Percentiles rank a stretch among this genome's conserved stretches.
Conservation (phyloP, 2,797 vertebrate species). For the Orientallactaga sibirica region DNA sequence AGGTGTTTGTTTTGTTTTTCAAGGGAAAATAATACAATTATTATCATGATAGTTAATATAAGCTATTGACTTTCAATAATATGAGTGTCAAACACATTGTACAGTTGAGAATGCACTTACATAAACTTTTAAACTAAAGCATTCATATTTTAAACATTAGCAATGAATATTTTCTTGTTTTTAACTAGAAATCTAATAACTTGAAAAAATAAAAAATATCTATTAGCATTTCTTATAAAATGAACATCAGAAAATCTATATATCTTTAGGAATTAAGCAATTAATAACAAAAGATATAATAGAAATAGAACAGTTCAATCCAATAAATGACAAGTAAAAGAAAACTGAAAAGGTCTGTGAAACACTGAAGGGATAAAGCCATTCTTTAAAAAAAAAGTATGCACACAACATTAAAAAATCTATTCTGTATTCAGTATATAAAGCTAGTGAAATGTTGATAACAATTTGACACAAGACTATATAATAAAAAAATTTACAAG, state of each 20-base stretch:
- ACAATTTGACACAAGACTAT: too few species aligned
- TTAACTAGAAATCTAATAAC: neutral
- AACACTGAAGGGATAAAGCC: too few species aligned
- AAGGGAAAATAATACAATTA: neutral
- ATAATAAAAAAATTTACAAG: too few species aligned
- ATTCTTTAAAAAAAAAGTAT: too few species aligned
- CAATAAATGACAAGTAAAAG: neutral
- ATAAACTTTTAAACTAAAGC: neutral
- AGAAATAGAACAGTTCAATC: neutral
- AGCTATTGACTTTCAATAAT: neutral
- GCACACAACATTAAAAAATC: too few species aligned
- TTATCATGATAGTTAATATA: neutral
- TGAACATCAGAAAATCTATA: neutral
- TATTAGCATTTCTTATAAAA: neutral
- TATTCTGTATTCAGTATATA: too few species aligned
- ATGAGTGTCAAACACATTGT: neutral
- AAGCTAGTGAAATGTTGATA: too few species aligned
- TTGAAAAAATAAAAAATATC: neutral
- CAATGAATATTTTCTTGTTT: neutral
- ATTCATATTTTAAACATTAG: neutral
- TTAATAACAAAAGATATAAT: neutral
- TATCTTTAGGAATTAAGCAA: neutral
- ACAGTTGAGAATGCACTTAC: neutral
- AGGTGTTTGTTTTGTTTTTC: slow-evolving; percentile 2
- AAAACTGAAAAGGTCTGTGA: neutral